These are phyloP conservation scores for Hydrochoerus hydrochaeris DNA, from an alignment of 2,113 vertebrate genomes.

Conservation along the genomic window DNA sequence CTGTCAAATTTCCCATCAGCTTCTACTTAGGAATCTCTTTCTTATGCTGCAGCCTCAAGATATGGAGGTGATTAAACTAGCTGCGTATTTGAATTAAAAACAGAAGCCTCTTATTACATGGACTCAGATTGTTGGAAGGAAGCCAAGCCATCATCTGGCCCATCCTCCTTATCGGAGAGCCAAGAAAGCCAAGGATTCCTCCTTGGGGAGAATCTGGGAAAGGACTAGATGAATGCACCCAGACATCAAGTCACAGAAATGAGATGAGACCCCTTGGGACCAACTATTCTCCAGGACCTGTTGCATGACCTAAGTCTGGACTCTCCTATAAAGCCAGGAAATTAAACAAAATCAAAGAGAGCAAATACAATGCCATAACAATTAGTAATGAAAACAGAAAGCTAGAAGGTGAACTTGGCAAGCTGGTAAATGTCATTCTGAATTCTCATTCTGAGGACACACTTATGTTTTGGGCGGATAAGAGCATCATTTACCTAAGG, in stretches of 20 bases:
- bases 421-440: conserved; percentile 2
- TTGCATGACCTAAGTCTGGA: background rate
- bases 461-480: background rate
- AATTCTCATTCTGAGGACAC: conserved; percentile 21
- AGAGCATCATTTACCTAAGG: background rate
- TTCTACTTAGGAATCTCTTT: background rate
- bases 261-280: background rate
- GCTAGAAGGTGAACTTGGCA: background rate
- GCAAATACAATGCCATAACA: background rate
- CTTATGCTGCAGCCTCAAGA: conserved; percentile 10
- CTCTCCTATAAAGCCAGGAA: background rate
- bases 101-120: conserved; percentile 53
- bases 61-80: conserved; percentile 23
- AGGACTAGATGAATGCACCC: background rate
- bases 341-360: background rate
- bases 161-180: background rate
- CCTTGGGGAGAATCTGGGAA: background rate
- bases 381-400: conserved; percentile 43
- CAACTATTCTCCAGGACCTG: background rate
- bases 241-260: background rate
- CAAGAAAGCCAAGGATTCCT: background rate
- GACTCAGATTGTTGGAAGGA: conserved; percentile 30
- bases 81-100: conserved; percentile 53
- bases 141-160: background rate
- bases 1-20: conserved; percentile 15